These are phyloP conservation scores for Leptopilina drosophilae DNA, from an alignment of 2,888 invertebrate genomes.

Conservation along the genomic window DNA sequence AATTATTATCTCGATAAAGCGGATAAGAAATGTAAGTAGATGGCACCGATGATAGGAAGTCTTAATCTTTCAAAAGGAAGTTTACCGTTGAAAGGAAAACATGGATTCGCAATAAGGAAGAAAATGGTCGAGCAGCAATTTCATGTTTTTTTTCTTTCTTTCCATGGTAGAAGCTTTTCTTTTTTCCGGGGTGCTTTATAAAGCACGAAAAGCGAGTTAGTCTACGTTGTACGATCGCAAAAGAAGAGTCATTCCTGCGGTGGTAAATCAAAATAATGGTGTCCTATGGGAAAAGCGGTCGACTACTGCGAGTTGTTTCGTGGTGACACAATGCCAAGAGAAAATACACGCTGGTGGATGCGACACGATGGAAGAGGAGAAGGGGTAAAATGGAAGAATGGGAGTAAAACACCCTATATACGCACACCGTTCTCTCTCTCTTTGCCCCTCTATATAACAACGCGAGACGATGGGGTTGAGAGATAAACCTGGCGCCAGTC, in stretches of 20 bases:
- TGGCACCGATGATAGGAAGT: not conserved
- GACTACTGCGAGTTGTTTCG: conserved; percentile 65
- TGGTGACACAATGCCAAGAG: conserved; percentile 50
- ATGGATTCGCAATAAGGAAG: not conserved
- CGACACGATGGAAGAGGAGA: not conserved
- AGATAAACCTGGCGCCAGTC: conserved; percentile 70
- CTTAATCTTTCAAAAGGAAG: not conserved
- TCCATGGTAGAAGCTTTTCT: not conserved
- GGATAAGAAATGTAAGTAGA: no score
- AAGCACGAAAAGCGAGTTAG: conserved; percentile 32
- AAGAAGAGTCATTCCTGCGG: conserved; percentile 60
- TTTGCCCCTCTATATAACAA: conserved; percentile 52
- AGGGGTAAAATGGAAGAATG: conserved; percentile 37
- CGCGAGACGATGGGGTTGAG: conserved; percentile 64
- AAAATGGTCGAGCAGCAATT: conserved; percentile 14
- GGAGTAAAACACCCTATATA: conserved; percentile 41
- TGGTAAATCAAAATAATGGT: conserved; percentile 74
- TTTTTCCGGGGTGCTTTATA: conserved; percentile 14
- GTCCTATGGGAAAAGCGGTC: conserved; percentile 65
- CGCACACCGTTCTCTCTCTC: conserved; percentile 43
- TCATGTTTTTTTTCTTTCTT: conserved; percentile 34
- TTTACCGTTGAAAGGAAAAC: not conserved
- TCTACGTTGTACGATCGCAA: conserved; percentile 41
- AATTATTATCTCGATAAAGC: no score
- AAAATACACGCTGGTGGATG: conserved; percentile 41